phyloP scores from a whole-genome alignment of 2,888 invertebrate species.

The Cantharis rustica region DNA sequence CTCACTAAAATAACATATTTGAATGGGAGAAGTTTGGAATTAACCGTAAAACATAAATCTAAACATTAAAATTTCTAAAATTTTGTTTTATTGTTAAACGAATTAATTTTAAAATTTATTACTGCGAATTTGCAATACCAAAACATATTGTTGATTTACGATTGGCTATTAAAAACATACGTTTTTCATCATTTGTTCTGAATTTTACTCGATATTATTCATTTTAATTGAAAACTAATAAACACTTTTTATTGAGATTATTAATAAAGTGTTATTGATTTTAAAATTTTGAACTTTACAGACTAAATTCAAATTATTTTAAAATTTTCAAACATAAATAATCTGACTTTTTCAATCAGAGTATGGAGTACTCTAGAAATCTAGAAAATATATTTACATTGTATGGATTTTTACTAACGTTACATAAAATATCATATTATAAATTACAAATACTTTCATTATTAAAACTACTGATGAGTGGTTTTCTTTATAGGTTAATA shows the following conservation, averaged over 20 bases:
- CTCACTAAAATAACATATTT: neutral
- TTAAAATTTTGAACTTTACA: neutral
- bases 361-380: neutral
- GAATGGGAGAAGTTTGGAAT: neutral
- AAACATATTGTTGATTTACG: neutral
- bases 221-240: neutral
- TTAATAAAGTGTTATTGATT: neutral
- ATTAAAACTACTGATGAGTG: no score
- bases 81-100: neutral
- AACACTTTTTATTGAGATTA: neutral
- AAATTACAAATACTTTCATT: no score
- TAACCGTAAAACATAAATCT: neutral
- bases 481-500: no score
- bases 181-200: neutral
- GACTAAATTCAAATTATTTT: neutral
- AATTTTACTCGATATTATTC: neutral
- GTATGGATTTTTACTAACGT: no score
- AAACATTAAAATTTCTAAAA: neutral
- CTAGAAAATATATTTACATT: no score
- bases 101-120: neutral
- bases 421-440: no score
- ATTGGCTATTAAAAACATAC: neutral
- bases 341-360: neutral
- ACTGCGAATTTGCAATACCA: neutral
- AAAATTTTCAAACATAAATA: neutral